These are phyloP conservation scores for Zelleria hepariella DNA, from an alignment of 2,888 invertebrate genomes.

Conservation along the genomic window DNA sequence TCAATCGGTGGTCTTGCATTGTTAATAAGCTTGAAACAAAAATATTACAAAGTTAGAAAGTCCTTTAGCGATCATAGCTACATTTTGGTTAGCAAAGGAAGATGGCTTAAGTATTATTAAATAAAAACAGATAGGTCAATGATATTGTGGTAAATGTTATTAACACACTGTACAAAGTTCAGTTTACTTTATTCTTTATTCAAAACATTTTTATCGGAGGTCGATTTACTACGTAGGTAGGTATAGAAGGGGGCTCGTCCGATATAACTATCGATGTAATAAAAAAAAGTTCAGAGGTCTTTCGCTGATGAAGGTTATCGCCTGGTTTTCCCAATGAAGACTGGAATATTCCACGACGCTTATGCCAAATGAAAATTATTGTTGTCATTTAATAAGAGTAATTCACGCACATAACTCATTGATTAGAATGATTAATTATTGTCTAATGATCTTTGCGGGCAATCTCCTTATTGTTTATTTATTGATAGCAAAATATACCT, in stretches of 20 bases:
- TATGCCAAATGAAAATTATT: not conserved
- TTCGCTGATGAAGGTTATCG: too few relatives aligned
- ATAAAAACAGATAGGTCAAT: not conserved
- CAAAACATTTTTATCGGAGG: slow-evolving; percentile 6
- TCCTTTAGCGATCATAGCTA: too few relatives aligned
- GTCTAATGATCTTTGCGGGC: not conserved
- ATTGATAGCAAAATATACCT: too few relatives aligned
- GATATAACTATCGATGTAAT: not conserved
- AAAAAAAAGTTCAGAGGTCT: not conserved
- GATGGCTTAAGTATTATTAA: too few relatives aligned
- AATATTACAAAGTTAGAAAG: too few relatives aligned
- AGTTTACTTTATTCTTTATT: not conserved
- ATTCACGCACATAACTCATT: not conserved
- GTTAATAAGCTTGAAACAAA: too few relatives aligned
- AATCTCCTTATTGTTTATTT: not conserved
- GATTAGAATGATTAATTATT: not conserved
- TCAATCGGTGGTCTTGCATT: too few relatives aligned
- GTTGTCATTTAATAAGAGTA: not conserved
- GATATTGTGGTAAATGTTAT: not conserved
- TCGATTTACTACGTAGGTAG: not conserved
- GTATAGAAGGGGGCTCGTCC: slow-evolving; percentile 6
- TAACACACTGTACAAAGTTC: not conserved
- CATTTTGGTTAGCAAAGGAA: too few relatives aligned
- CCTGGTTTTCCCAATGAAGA: not conserved
- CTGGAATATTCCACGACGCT: not conserved